Conservation (phyloP, 2,113 vertebrate genomes). For the Onychostoma macrolepis region DNA sequence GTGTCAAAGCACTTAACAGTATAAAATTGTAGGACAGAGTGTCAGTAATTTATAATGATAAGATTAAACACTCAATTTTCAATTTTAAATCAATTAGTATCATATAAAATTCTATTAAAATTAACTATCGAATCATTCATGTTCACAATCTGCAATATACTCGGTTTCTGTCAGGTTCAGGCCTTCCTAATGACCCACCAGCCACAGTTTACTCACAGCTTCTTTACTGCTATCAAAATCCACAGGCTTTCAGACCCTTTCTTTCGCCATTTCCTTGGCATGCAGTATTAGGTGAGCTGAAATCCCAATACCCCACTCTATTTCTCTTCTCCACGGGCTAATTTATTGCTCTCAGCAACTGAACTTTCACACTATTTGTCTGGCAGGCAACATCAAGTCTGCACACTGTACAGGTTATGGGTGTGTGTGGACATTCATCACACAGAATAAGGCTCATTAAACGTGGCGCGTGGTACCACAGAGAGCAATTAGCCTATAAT, state of each 20-base stretch:
- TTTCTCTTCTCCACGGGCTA: slow-evolving; percentile 16
- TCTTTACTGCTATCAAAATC: slow-evolving; percentile 23
- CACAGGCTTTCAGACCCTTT: background rate
- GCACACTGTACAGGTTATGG: slow-evolving; percentile 21
- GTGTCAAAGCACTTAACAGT: too few relatives aligned
- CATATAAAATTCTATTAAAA: background rate
- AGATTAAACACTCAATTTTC: too few relatives aligned
- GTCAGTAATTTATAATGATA: too few relatives aligned
- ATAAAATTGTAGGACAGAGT: too few relatives aligned
- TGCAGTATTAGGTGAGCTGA: slow-evolving; percentile 11
- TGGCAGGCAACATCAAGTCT: slow-evolving; percentile 50
- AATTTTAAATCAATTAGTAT: too few relatives aligned
- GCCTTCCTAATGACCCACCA: background rate
- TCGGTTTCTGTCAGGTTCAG: background rate
- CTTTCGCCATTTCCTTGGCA: background rate
- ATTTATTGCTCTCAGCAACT: slow-evolving; percentile 47
- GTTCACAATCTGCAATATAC: background rate
- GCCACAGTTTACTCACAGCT: background rate
- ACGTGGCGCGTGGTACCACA: slow-evolving; percentile 69
- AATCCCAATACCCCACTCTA: slow-evolving; percentile 16
- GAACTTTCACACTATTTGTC: slow-evolving; percentile 61
- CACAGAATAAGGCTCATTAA: slow-evolving; percentile 73
- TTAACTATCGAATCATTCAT: background rate
- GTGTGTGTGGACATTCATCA: slow-evolving; percentile 69
- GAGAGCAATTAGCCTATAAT: slow-evolving; percentile 70